phyloP scores from a whole-genome alignment of 2,888 invertebrate species.

The Sphaerophoria taeniata region DNA sequence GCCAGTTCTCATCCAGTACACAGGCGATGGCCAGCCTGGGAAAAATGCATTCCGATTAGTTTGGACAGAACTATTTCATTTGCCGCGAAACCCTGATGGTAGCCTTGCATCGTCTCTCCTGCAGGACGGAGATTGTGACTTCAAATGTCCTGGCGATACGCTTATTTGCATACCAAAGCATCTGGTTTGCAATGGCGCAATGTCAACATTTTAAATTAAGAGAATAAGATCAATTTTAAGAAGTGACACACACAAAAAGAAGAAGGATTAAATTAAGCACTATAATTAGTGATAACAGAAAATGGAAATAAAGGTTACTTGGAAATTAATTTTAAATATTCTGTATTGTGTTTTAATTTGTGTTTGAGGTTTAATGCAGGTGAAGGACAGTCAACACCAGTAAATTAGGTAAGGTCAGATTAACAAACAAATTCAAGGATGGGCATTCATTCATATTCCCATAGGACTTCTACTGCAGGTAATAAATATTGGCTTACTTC shows the following conservation, averaged over 20 bases:
- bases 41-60: slow-evolving; percentile 93
- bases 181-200: slow-evolving; percentile 93
- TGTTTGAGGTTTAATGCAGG: not conserved
- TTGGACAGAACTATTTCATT: slow-evolving; percentile 94
- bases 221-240: slow-evolving; percentile 6
- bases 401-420: not conserved
- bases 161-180: slow-evolving; percentile 92
- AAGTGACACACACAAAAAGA: slow-evolving; percentile 10
- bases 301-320: slow-evolving; percentile 56
- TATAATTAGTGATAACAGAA: slow-evolving; percentile 37
- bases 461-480: too few species aligned
- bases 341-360: not conserved
- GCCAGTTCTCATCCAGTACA: slow-evolving; percentile 88
- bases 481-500: too few species aligned
- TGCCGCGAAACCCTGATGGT: slow-evolving; percentile 93
- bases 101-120: slow-evolving; percentile 90
- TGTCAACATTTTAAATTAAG: slow-evolving; percentile 38
- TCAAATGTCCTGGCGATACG: slow-evolving; percentile 93
- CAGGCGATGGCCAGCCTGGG: slow-evolving; percentile 90
- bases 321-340: slow-evolving; percentile 40
- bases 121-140: slow-evolving; percentile 89
- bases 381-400: not conserved
- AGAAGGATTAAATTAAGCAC: slow-evolving; percentile 7
- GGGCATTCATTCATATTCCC: too few species aligned
- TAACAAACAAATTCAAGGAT: too few species aligned